Conservation (phyloP, 2,888 invertebrate species). For the Argynnis bischoffii region DNA sequence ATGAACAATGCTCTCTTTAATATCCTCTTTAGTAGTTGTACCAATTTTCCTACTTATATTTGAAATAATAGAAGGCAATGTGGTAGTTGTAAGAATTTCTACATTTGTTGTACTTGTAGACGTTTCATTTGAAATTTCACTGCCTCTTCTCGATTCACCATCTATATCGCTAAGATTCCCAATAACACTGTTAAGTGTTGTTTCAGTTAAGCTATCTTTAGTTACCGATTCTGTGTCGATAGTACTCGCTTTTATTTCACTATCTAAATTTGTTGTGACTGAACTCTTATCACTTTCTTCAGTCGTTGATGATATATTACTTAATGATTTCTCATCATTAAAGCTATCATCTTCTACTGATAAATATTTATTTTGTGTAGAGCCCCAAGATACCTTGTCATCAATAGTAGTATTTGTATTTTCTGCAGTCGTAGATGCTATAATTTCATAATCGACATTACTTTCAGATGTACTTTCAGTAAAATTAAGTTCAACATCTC, state of each 20-base stretch:
- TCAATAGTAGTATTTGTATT: constrained; percentile 1
- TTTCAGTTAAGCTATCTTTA: neutral
- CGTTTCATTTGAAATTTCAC: neutral
- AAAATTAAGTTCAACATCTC: neutral
- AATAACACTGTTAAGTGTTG: neutral
- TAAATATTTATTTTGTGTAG: constrained; percentile 16
- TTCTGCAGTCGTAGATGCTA: neutral
- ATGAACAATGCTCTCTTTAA: neutral
- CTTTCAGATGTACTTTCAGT: constrained; percentile 1
- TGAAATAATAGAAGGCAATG: neutral
- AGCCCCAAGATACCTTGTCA: neutral
- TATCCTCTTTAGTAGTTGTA: neutral
- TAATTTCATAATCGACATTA: constrained; percentile 17
- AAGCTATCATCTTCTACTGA: constrained; percentile 1
- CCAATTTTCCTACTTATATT: neutral
- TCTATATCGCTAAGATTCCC: neutral
- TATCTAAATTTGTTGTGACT: neutral
- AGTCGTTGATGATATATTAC: neutral
- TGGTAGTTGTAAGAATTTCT: constrained; percentile 12
- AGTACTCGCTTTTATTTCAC: neutral
- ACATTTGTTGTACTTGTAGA: neutral
- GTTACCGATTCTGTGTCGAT: neutral
- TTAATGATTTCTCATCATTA: constrained; percentile 3
- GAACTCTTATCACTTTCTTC: neutral
- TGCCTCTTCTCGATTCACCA: neutral